A percentile compares a stretch with the other conserved stretches of the same genome.
phyloP scores from a whole-genome alignment of 2,113 vertebrate species.

The Podarcis muralis region DNA sequence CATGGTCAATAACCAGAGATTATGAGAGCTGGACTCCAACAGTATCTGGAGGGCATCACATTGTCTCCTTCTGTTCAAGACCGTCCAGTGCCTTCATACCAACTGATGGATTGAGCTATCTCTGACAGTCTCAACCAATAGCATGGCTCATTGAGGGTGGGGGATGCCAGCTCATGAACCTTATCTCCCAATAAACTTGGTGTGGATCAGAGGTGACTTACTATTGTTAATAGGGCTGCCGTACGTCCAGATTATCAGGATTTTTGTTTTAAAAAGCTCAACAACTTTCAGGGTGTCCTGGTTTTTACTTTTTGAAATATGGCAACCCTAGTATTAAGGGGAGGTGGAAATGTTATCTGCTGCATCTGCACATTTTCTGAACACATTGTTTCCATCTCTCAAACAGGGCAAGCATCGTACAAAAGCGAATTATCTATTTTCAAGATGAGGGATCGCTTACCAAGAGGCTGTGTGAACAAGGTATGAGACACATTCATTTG shows the following conservation, averaged over 20 bases:
- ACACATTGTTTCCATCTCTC: neutral
- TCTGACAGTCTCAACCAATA: neutral
- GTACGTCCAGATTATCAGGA: too few relatives aligned
- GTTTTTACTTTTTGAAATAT: too few relatives aligned
- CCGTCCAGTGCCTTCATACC: neutral
- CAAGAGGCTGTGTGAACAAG: slow-evolving; percentile 95
- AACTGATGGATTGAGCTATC: neutral
- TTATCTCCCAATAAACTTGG: neutral
- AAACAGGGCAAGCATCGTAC: slow-evolving; percentile 93
- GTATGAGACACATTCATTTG: slow-evolving; percentile 71
- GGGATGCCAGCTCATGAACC: neutral
- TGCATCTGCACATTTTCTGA: slow-evolving; percentile 2
- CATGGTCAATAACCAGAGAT: too few relatives aligned
- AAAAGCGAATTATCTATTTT: slow-evolving; percentile 97
- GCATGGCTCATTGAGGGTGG: neutral
- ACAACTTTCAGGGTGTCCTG: too few relatives aligned
- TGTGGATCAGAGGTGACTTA: neutral
- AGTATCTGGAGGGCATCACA: too few relatives aligned
- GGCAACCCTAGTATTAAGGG: too few relatives aligned
- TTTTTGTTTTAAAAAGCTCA: too few relatives aligned
- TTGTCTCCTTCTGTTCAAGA: too few relatives aligned
- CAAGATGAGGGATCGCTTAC: slow-evolving; percentile 96
- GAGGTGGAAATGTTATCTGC: neutral
- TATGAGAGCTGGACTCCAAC: too few relatives aligned
- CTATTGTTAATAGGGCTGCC: too few relatives aligned